phyloP scores from a whole-genome alignment of 2,113 vertebrate genomes.

The Apodemus sylvaticus region DNA sequence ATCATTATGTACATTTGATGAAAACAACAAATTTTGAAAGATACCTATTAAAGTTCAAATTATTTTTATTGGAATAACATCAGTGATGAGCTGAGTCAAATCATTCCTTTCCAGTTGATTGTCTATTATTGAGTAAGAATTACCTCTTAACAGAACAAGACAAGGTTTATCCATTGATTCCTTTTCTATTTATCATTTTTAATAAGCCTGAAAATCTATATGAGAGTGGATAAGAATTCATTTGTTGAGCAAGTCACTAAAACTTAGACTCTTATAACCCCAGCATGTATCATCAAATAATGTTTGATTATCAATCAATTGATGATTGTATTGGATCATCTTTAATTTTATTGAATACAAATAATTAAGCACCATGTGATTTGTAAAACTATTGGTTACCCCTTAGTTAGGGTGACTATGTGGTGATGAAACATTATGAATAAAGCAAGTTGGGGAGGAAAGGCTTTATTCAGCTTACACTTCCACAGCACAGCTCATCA shows the following conservation, averaged over 20 bases:
- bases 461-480: not conserved
- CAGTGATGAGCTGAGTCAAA: slow-evolving; percentile 19
- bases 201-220: not conserved
- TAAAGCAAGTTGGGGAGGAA: not conserved
- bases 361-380: slow-evolving; percentile 1
- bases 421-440: not conserved
- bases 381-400: not conserved
- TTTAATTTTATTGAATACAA: slow-evolving; percentile 45
- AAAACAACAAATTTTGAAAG: slow-evolving; percentile 26
- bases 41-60: slow-evolving; percentile 6
- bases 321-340: not conserved
- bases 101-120: not conserved
- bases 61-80: slow-evolving; percentile 31
- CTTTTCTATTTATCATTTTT: slow-evolving; percentile 6
- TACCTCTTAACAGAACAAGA: not conserved
- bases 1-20: not conserved
- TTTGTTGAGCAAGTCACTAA: not conserved
- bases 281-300: not conserved
- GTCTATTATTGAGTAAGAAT: slow-evolving; percentile 21
- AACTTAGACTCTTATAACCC: not conserved
- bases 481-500: too few species aligned
- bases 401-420: not conserved
- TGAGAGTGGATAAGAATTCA: not conserved
- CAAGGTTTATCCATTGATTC: slow-evolving; percentile 23
- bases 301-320: not conserved